These are phyloP conservation scores for Cheilosia scutellata DNA, from an alignment of 2,888 invertebrate species.

Conservation along the genomic window DNA sequence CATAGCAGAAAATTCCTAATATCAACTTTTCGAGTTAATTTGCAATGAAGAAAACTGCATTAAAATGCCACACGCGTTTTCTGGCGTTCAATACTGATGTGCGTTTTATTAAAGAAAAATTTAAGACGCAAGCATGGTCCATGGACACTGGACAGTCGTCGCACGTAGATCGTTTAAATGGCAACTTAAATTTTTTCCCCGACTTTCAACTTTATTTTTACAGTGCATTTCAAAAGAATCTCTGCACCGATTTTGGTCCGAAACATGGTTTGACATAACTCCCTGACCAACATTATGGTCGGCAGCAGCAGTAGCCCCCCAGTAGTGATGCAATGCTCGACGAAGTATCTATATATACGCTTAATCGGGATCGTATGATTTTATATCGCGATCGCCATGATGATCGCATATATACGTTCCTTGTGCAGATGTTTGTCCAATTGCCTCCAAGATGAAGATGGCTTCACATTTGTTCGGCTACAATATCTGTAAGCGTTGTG, in stretches of 20 bases:
- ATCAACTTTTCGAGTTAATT: slow-evolving; percentile 25
- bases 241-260: slow-evolving; percentile 66
- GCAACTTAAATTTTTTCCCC: slow-evolving; percentile 44
- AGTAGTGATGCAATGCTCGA: slow-evolving; percentile 47
- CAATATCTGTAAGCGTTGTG: slow-evolving; percentile 30
- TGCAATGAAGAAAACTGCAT: slow-evolving; percentile 19
- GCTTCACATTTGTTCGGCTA: slow-evolving; percentile 47
- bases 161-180: slow-evolving; percentile 44
- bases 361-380: slow-evolving; percentile 41
- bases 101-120: slow-evolving; percentile 45
- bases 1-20: slow-evolving; percentile 24
- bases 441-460: slow-evolving; percentile 52
- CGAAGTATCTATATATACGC: slow-evolving; percentile 13
- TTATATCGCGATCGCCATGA: slow-evolving; percentile 29
- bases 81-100: slow-evolving; percentile 14
- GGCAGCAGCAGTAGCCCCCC: slow-evolving; percentile 19
- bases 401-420: background rate
- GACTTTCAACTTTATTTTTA: slow-evolving; percentile 27
- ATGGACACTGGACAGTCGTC: slow-evolving; percentile 25
- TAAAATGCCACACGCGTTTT: slow-evolving; percentile 56
- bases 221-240: slow-evolving; percentile 64
- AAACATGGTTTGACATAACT: slow-evolving; percentile 69
- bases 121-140: background rate
- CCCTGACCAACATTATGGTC: slow-evolving; percentile 48
- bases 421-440: slow-evolving; percentile 9